Evolutionary conservation across 2,113 vertebrate genomes (phyloP).

Genomic region (Phasianus colchicus): DNA sequence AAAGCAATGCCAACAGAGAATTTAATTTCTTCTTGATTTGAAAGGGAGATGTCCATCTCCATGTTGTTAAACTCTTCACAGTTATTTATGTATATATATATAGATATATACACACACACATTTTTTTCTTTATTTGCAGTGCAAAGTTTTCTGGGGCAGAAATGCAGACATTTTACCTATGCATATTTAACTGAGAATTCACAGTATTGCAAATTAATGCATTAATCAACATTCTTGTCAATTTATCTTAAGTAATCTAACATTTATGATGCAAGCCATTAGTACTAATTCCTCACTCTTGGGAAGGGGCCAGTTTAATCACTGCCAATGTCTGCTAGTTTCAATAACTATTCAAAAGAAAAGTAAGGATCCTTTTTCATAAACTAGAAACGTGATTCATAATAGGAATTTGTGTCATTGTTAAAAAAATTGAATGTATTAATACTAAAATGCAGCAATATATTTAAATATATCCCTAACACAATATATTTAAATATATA

Average conservation of each 20-base stretch:
- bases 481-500: not conserved
- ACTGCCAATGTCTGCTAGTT: not conserved
- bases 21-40: not conserved
- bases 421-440: not conserved
- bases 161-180: not conserved
- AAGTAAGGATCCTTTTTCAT: not conserved
- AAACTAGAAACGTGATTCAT: not conserved
- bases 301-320: not conserved
- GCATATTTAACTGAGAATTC: not conserved
- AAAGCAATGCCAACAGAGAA: not conserved
- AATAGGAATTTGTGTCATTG: not conserved
- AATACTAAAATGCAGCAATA: not conserved
- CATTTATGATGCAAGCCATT: not conserved
- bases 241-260: not conserved
- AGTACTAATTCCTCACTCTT: not conserved
- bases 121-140: not conserved
- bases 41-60: not conserved
- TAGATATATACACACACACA: fast-evolving
- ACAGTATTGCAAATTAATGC: not conserved
- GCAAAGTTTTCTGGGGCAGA: not conserved
- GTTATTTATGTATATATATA: not conserved
- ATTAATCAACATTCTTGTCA: not conserved
- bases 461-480: not conserved
- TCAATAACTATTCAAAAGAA: not conserved
- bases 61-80: not conserved